Base-by-base conservation (phyloP, 2,888 invertebrate species). In the Patella ulyssiponensis region DNA sequence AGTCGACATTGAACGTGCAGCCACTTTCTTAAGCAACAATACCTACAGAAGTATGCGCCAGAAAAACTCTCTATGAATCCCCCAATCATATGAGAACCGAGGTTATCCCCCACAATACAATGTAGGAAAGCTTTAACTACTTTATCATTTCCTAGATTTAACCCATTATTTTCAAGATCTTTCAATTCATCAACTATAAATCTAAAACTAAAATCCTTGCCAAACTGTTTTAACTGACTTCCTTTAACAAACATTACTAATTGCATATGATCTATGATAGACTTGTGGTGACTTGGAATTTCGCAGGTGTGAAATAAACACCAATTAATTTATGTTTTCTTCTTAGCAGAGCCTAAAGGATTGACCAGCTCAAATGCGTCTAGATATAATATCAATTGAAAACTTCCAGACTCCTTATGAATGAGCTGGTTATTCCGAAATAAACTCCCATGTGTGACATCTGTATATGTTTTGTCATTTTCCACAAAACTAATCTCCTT, bases 311-410 rank as follows among this genome's bases (percentile, higher is more conserved):
- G 54, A 70, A 78, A 56, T 79, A 81, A 4, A 79, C 79, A 44
- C 77, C 79, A 70, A 81, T 52, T n/a, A 81, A n/a, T 69, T 79
- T 78, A 56, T 81, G 77, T 77, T 44, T 81, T 79, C 71, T 81
- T 79, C 73, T 79, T 81, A 7, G 81, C 81, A 20, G 81, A 81
- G 23, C 79, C 79, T 11, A 81, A 71, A 58, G 81, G 79, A 76
- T 79, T 81, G 5, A 81, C 81, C 17, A 79, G 79, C 70, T 81
- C 81, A 79, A 81, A 81, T n/a, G 79, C 79, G 79, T 81, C 79
- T 44, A 77, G 81, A 74, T 81, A 81, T 17, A 81, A 33, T 23
- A 81, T 76, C 3, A 81, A 69, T 7, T 58, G 17, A 17, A 81
- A 69, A 27, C 71, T 33, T 7, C 71, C 69, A 4, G 51, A 12